Percentiles rank a stretch among this genome's conserved stretches.
These are phyloP conservation scores for Formica exsecta DNA, from an alignment of 1,140 invertebrate species.

Conservation along the genomic window DNA sequence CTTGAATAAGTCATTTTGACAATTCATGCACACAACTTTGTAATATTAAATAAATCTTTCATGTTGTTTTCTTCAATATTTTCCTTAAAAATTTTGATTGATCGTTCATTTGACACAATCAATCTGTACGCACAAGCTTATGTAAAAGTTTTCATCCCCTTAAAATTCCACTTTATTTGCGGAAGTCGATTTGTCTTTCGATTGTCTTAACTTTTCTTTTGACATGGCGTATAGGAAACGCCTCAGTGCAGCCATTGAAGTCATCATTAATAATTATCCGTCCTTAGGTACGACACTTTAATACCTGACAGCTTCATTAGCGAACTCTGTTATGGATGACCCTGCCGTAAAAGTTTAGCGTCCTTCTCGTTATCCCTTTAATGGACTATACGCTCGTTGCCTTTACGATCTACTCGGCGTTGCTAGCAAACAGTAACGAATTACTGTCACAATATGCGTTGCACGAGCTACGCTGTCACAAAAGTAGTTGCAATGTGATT, in stretches of 20 bases:
- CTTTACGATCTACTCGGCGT: slow-evolving; percentile 37
- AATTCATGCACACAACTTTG: background rate
- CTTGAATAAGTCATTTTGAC: slow-evolving; percentile 39
- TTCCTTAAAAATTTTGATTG: background rate
- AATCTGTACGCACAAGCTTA: background rate
- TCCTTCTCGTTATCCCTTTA: slow-evolving; percentile 46
- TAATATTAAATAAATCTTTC: background rate
- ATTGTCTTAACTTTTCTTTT: slow-evolving; percentile 2
- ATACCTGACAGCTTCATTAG: slow-evolving; percentile 54
- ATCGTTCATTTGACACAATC: background rate
- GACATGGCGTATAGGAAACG: background rate
- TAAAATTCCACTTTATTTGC: background rate
- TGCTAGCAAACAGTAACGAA: slow-evolving; percentile 13
- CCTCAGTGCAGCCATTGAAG: slow-evolving; percentile 16
- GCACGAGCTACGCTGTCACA: background rate
- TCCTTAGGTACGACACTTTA: slow-evolving; percentile 29
- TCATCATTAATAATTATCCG: slow-evolving; percentile 55
- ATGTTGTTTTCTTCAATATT: background rate
- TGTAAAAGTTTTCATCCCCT: background rate
- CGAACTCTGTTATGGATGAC: slow-evolving; percentile 48
- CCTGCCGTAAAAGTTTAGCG: slow-evolving; percentile 42
- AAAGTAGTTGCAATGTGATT: slow-evolving; percentile 28
- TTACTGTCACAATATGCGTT: slow-evolving; percentile 1
- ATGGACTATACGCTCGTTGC: slow-evolving; percentile 35
- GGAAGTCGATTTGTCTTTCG: background rate